phyloP scores from a whole-genome alignment of 1,140 invertebrate genomes.

The Drosophila azteca region DNA sequence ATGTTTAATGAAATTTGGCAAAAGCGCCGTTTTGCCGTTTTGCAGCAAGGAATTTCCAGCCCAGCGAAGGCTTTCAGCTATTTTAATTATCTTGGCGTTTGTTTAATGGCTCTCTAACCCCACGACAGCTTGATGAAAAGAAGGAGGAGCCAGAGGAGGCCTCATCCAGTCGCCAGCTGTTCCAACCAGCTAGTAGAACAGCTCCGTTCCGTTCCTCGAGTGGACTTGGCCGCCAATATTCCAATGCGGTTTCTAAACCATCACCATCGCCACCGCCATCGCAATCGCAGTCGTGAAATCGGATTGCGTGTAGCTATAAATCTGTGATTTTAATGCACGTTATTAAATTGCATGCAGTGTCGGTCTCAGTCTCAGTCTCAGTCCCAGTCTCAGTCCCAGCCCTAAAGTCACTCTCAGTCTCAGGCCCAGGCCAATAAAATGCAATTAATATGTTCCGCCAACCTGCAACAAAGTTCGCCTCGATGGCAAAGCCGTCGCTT shows the following conservation, averaged over 20 bases:
- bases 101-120: slow-evolving; percentile 66
- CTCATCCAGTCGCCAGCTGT: slow-evolving; percentile 17
- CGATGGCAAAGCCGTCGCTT: slow-evolving; percentile 1
- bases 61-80: slow-evolving; percentile 53
- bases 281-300: slow-evolving; percentile 71
- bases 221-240: slow-evolving; percentile 7
- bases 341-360: slow-evolving; percentile 77
- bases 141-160: slow-evolving; percentile 1
- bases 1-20: slow-evolving; percentile 78
- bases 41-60: slow-evolving; percentile 46
- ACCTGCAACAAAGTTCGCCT: slow-evolving; percentile 73
- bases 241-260: slow-evolving; percentile 42
- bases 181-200: background rate
- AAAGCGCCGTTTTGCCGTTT: slow-evolving; percentile 51
- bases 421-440: slow-evolving; percentile 71
- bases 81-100: slow-evolving; percentile 78
- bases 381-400: slow-evolving; percentile 11
- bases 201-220: background rate
- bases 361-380: slow-evolving; percentile 3
- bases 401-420: background rate
- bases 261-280: slow-evolving; percentile 27
- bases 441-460: slow-evolving; percentile 81
- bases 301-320: slow-evolving; percentile 80
- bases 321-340: slow-evolving; percentile 80
- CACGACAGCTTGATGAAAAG: slow-evolving; percentile 8